These are phyloP conservation scores for Anthoscopus minutus DNA, from an alignment of 2,113 vertebrate species.

Conservation along the genomic window DNA sequence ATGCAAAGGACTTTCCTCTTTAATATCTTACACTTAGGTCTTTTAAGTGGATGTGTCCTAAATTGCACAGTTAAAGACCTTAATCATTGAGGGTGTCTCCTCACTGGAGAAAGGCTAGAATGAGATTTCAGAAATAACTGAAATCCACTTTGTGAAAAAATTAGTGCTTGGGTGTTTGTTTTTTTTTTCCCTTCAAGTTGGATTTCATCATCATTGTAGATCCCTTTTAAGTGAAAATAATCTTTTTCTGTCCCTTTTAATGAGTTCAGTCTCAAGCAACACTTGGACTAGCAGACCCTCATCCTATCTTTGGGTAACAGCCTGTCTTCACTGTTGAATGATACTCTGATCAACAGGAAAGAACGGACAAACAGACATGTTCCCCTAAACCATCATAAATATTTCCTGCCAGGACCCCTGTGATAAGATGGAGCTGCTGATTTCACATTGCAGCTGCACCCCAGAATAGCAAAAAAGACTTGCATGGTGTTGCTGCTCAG, in stretches of 20 bases:
- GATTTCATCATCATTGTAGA: background rate
- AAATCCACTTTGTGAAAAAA: background rate
- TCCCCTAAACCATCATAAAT: background rate
- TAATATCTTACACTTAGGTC: background rate
- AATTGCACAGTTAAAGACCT: background rate
- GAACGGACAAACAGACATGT: background rate
- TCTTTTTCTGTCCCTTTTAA: background rate
- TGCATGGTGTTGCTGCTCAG: fast-evolving
- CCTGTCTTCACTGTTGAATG: background rate
- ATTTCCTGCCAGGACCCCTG: background rate
- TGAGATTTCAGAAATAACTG: background rate
- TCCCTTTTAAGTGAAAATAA: background rate
- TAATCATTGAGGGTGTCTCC: background rate
- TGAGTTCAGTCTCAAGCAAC: background rate
- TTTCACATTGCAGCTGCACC: background rate
- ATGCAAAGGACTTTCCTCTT: background rate
- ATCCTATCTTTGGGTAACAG: background rate
- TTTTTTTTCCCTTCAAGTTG: background rate
- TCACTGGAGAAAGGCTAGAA: background rate
- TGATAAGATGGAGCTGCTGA: background rate
- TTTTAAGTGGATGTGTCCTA: background rate
- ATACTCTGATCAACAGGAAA: background rate
- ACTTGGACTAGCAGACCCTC: background rate
- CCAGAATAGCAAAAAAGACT: background rate
- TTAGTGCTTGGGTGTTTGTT: fast-evolving